A percentile compares a stretch with the other conserved stretches of the same genome.
These are phyloP conservation scores for Rhagium mordax DNA, from an alignment of 2,888 invertebrate species.

Conservation along the genomic window DNA sequence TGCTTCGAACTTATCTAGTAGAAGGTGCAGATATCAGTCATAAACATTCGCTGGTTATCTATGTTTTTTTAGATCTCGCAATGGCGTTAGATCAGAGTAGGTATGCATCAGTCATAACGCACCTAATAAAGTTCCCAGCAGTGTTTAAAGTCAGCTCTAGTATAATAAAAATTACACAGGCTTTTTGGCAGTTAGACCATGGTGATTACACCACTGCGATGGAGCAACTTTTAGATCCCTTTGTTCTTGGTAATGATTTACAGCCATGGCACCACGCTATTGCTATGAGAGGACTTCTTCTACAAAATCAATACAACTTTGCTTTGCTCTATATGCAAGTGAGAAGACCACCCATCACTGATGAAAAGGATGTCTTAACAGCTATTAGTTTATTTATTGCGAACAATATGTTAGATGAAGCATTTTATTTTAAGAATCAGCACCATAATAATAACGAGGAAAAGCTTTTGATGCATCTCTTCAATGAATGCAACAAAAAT, in stretches of 20 bases:
- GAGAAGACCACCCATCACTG: slow-evolving; percentile 64
- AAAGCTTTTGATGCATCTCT: slow-evolving; percentile 75
- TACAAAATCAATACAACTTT: slow-evolving; percentile 79
- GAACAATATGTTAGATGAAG: slow-evolving; percentile 77
- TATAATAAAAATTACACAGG: slow-evolving; percentile 85
- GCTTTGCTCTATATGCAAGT: slow-evolving; percentile 80
- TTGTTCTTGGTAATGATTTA: slow-evolving; percentile 73
- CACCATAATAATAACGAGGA: slow-evolving; percentile 71
- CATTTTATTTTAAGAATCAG: slow-evolving; percentile 76
- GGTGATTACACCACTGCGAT: slow-evolving; percentile 84
- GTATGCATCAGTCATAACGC: slow-evolving; percentile 77
- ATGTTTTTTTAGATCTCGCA: slow-evolving; percentile 87
- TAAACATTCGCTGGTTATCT: slow-evolving; percentile 87
- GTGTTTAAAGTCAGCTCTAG: slow-evolving; percentile 84
- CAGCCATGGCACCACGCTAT: slow-evolving; percentile 83
- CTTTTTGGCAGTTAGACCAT: slow-evolving; percentile 93
- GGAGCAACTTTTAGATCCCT: slow-evolving; percentile 76
- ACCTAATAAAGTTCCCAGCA: slow-evolving; percentile 85
- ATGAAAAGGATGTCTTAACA: slow-evolving; percentile 71
- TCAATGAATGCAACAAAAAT: slow-evolving; percentile 75
- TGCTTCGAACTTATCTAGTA: slow-evolving; percentile 83
- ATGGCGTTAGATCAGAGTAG: slow-evolving; percentile 76
- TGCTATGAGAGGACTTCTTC: slow-evolving; percentile 77
- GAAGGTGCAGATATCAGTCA: slow-evolving; percentile 77
- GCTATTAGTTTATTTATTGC: slow-evolving; percentile 77